Base-by-base conservation (phyloP, 2,888 invertebrate species). In the Scaeva pyrastri region DNA sequence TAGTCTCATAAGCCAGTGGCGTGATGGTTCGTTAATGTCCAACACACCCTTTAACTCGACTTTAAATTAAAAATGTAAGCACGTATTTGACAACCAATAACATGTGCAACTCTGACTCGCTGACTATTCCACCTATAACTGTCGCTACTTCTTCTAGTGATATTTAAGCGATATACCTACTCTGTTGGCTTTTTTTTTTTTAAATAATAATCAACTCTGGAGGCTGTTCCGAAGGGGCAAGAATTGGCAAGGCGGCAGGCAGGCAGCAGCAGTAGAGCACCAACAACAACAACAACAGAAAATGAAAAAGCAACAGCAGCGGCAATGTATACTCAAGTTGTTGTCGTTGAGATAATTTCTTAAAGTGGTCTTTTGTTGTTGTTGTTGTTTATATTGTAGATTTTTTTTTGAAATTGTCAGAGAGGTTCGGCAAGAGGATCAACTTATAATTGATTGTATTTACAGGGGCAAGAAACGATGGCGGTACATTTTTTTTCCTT, bases 291-390 rank as follows among this genome's bases (percentile, higher is more conserved):
- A n/a, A n/a, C n/a, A n/a, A n/a, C n/a, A n/a, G n/a, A 31, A 31
- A 31, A 31, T 7, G 19, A 16, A 11, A 6, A 6, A 36, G 19
- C n/a, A 2, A 43, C 23, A 14, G 43, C 2, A 23, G 26, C 26
- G 7, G 45, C 16, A 36, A 23, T 26, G 23, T 52, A 52, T 19
- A 60, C 68, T 68, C 52, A 21, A 52, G 48, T 55, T 48, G 52
- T 68, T 48, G 78, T 73, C 73, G 73, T 75, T 60, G 52, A 85
- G 85, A 80, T 80, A 85, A 85, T 85, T 85, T 80, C 68, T 80
- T 55, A 48, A 80, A 80, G 85, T 85, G 76, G 75, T 80, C 31
- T 64, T 79, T 79, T 84, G 45, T 73, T 75, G 70, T 62, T 72
- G 23, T 50, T 75, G 6, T 68, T 48, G 12, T 14, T 52, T 16